phyloP scores from a whole-genome alignment of 2,113 vertebrate genomes.

The Pseudopipra pipra region DNA sequence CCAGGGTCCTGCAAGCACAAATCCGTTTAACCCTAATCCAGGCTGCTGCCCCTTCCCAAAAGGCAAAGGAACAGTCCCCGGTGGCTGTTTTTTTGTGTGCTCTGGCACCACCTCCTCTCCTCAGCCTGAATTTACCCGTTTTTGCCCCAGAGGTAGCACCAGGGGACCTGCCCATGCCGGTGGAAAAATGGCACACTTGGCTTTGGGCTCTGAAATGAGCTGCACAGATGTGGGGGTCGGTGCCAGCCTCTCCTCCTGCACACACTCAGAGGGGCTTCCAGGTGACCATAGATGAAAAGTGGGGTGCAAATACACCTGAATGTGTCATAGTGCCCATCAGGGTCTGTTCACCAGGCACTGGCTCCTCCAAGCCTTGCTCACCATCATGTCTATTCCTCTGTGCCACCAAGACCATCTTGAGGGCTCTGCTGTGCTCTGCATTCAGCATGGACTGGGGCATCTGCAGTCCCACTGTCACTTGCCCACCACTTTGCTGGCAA shows the following conservation, averaged over 20 bases:
- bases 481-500: neutral
- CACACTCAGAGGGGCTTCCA: neutral
- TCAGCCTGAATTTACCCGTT: neutral
- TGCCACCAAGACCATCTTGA: neutral
- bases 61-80: neutral
- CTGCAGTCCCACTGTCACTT: fast-evolving
- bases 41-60: conserved; percentile 49
- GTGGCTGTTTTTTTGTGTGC: neutral
- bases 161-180: fast-evolving
- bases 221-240: fast-evolving
- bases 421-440: neutral
- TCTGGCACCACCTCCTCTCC: neutral
- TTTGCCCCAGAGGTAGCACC: neutral
- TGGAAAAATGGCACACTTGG: neutral
- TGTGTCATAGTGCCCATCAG: neutral
- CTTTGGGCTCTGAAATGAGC: neutral
- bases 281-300: neutral
- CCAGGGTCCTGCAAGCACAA: conserved; percentile 68
- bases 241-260: neutral
- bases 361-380: neutral
- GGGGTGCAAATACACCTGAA: neutral
- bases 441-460: fast-evolving
- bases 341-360: neutral
- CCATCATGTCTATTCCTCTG: neutral
- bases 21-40: conserved; percentile 77